Conservation (phyloP, 2,113 vertebrate species). For the Ceyx margarethae region DNA sequence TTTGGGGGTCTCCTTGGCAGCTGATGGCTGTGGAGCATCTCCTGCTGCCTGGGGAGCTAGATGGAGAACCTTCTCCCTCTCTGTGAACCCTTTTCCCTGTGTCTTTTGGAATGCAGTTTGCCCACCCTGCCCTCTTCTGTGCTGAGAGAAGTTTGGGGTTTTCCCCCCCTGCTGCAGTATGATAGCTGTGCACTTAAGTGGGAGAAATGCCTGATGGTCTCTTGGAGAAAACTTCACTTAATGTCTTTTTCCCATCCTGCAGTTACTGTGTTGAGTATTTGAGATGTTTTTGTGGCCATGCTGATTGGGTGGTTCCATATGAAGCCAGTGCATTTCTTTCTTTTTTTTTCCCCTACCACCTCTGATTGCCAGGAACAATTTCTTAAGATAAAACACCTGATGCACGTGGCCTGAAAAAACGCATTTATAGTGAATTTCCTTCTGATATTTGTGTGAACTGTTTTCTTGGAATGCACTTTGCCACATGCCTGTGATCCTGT, state of each 20-base stretch:
- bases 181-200: not conserved
- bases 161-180: not conserved
- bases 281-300: rapidly evolving
- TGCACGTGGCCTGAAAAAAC: not conserved
- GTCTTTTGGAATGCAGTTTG: not conserved
- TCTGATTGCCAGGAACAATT: not conserved
- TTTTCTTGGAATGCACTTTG: not conserved
- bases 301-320: not conserved
- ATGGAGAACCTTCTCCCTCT: not conserved
- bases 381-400: not conserved
- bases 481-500: rapidly evolving
- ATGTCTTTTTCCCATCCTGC: not conserved
- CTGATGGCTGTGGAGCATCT: rapidly evolving
- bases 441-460: not conserved
- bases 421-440: not conserved
- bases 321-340: not conserved
- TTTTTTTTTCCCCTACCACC: too few relatives aligned
- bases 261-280: not conserved
- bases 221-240: not conserved
- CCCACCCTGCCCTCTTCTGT: not conserved
- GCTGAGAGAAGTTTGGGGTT: not conserved
- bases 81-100: not conserved
- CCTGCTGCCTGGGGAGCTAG: too few relatives aligned
- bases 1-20: not conserved
- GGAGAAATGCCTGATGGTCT: not conserved